Conservation (phyloP, 2,888 invertebrate species). For the Drosophila meridiana region DNA sequence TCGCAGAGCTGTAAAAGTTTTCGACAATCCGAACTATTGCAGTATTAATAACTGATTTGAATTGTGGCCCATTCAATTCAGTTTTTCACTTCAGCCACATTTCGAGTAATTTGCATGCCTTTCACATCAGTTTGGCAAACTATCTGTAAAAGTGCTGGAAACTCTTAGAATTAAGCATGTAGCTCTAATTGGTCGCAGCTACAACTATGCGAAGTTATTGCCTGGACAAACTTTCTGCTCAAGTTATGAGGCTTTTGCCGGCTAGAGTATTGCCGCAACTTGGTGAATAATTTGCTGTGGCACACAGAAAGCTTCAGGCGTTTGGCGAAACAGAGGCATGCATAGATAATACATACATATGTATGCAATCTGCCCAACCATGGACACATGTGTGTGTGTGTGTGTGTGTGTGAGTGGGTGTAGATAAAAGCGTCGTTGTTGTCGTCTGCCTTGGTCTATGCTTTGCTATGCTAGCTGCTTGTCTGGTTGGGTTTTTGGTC, state of each 20-base stretch:
- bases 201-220: neutral
- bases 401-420: slow-evolving; percentile 19
- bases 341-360: slow-evolving; percentile 50
- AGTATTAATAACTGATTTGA: neutral
- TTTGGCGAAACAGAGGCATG: slow-evolving; percentile 52
- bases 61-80: neutral
- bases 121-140: neutral
- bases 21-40: too few species aligned
- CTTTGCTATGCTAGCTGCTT: slow-evolving; percentile 17
- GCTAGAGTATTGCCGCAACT: slow-evolving; percentile 50
- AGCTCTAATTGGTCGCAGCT: neutral
- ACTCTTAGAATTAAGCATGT: neutral
- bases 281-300: slow-evolving; percentile 69
- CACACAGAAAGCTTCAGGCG: slow-evolving; percentile 64
- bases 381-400: slow-evolving; percentile 16
- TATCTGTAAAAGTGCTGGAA: neutral
- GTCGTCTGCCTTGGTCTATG: slow-evolving; percentile 43
- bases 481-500: slow-evolving; percentile 31
- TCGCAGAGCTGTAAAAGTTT: too few species aligned
- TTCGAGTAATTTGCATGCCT: neutral
- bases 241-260: slow-evolving; percentile 16
- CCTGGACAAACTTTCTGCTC: neutral
- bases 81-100: neutral
- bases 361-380: slow-evolving; percentile 23
- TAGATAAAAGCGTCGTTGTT: slow-evolving; percentile 52